phyloP scores from a whole-genome alignment of 2,888 invertebrate genomes.

The Tinea semifulvella region DNA sequence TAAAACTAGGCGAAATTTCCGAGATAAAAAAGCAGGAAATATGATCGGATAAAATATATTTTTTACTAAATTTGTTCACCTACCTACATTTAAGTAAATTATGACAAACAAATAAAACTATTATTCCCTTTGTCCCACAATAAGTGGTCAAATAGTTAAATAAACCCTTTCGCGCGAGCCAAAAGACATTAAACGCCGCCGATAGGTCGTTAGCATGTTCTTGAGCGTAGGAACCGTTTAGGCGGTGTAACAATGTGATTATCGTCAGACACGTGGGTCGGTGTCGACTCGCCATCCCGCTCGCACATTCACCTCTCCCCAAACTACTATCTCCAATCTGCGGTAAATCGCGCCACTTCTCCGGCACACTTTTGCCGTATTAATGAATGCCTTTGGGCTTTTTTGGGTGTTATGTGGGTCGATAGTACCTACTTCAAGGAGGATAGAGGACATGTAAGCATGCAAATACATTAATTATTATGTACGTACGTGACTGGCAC shows the following conservation, averaged over 20 bases:
- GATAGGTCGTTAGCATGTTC: slow-evolving; percentile 9
- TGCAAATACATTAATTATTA: too few relatives aligned
- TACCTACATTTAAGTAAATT: too few relatives aligned
- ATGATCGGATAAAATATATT: too few relatives aligned
- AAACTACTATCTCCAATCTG: slow-evolving; percentile 11
- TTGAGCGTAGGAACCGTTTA: slow-evolving; percentile 8
- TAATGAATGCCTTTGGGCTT: slow-evolving; percentile 11
- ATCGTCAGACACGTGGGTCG: slow-evolving; percentile 35
- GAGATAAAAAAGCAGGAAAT: too few relatives aligned
- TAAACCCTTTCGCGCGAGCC: neutral
- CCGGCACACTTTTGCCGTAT: slow-evolving; percentile 12
- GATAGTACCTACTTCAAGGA: neutral
- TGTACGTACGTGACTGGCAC: too few relatives aligned
- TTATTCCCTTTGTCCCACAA: too few relatives aligned
- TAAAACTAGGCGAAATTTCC: too few relatives aligned
- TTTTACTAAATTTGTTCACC: too few relatives aligned
- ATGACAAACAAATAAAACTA: too few relatives aligned
- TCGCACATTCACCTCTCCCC: slow-evolving; percentile 23
- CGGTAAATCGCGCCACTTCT: slow-evolving; percentile 7
- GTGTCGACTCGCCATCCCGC: slow-evolving; percentile 26
- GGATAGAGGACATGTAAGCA: neutral
- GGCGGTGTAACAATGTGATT: slow-evolving; percentile 33
- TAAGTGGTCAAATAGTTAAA: neutral
- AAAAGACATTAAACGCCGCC: neutral
- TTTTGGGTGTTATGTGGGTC: slow-evolving; percentile 10